Base-by-base conservation (phyloP, 2,113 vertebrate species). In the Corynorhinus townsendii region DNA sequence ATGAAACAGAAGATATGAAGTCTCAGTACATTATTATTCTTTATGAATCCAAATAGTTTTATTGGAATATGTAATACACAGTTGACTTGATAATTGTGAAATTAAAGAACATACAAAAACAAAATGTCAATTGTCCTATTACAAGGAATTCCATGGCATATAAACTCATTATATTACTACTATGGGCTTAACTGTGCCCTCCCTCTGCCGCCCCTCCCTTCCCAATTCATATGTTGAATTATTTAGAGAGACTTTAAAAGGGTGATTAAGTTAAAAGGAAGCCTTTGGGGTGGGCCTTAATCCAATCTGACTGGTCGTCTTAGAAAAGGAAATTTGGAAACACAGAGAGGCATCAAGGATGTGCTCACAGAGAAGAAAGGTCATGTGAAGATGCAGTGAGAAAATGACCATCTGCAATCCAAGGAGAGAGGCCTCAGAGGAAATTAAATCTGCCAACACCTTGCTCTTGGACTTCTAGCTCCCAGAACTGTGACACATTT, bases 131-230 rank as follows among this genome's bases (percentile, higher is more conserved):
- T 11, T 95, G 17, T 54, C 5, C 22, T 73, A 12, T 69, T 15
- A 72, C 7, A 38, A 16, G 69, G 22, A 59, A 69, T 69, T 93
- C 5, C 20, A 16, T 62, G 81, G 76, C 5, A 59, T n/a, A 22
- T 43, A 7, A 17, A 77, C 5, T 73, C n/a, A 59, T 66, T 73
- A 52, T 3, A 69, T 79, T 64, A 72, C 11, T n/a, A 7, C 24
- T 56, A 3, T n/a, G 17, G 24, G 3, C 17, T 94, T 24, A 79
- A 68, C 16, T 69, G 11, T 47, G 5, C 19, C 12, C 52, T 12
- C 9, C 3, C 2, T 66, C 30, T 16, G 4, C 1, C 8, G 1
- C 54, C 84, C 35, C 3, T 1, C 4, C 2, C 2, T 1, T 17
- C 33, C 20, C n/a, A 38, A 7, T 14, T 91, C 28, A 91, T 77